Conservation (phyloP, 2,113 vertebrate genomes). For the Gila orcuttii region DNA sequence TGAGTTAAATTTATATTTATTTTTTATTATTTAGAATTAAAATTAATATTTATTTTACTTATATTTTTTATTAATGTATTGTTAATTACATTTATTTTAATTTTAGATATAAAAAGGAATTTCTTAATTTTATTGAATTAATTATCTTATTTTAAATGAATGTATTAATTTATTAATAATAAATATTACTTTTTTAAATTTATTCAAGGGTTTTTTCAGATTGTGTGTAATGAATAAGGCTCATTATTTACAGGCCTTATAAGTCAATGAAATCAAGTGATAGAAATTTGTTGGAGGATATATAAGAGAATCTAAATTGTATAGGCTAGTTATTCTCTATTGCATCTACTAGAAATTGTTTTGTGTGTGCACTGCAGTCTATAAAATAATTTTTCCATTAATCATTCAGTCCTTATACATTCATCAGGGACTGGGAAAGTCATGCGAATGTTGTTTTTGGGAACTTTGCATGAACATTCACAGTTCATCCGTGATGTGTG, state of each 20-base stretch:
- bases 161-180: too few species aligned
- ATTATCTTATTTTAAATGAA: too few species aligned
- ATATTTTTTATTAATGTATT: too few species aligned
- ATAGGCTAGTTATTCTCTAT: neutral
- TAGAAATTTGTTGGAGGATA: neutral
- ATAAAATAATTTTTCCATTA: neutral
- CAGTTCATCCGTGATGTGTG: neutral
- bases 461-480: neutral
- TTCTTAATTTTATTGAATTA: neutral
- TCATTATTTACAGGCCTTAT: neutral
- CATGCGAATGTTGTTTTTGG: neutral
- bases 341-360: neutral
- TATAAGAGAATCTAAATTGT: neutral
- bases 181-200: too few species aligned
- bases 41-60: too few species aligned
- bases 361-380: neutral
- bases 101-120: too few species aligned
- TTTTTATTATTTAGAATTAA: too few species aligned
- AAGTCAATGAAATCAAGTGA: neutral
- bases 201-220: too few species aligned
- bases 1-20: neutral
- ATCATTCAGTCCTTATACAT: neutral
- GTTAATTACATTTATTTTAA: too few species aligned
- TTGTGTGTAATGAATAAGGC: too few species aligned
- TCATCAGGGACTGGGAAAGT: neutral